Conservation (phyloP, 2,888 invertebrate species). For the Pristionchus fissidentatus region DNA sequence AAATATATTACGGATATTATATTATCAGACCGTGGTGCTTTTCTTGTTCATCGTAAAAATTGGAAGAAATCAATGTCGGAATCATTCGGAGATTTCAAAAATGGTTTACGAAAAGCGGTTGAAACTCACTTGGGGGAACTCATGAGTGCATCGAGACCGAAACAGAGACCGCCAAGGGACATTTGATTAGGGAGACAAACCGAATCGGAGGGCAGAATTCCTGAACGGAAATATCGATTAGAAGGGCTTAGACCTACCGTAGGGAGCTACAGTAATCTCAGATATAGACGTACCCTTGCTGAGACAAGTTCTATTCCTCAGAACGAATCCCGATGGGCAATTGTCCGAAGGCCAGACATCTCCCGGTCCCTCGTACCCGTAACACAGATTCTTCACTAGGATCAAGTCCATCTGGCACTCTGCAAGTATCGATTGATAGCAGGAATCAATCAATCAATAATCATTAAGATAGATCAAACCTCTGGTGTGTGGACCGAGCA, state of each 20-base stretch:
- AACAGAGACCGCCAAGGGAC: constrained; percentile 18
- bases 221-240: too few relatives aligned
- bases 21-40: too few relatives aligned
- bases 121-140: background rate
- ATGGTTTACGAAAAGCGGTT: background rate
- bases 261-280: background rate
- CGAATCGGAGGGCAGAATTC: background rate
- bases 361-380: constrained; percentile 43
- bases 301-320: constrained; percentile 24
- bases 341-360: constrained; percentile 35
- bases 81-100: background rate
- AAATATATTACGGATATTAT: too few relatives aligned
- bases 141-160: constrained; percentile 35
- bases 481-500: constrained; percentile 28
- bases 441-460: background rate
- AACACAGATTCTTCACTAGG: background rate
- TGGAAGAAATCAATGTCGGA: background rate
- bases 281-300: background rate
- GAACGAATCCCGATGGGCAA: constrained; percentile 8
- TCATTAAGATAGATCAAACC: background rate
- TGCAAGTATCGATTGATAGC: background rate
- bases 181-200: background rate
- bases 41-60: background rate
- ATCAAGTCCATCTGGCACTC: constrained; percentile 35
- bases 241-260: background rate